phyloP scores from a whole-genome alignment of 92 coral and sea anemone species.

The Palythoa heliodiscus region DNA sequence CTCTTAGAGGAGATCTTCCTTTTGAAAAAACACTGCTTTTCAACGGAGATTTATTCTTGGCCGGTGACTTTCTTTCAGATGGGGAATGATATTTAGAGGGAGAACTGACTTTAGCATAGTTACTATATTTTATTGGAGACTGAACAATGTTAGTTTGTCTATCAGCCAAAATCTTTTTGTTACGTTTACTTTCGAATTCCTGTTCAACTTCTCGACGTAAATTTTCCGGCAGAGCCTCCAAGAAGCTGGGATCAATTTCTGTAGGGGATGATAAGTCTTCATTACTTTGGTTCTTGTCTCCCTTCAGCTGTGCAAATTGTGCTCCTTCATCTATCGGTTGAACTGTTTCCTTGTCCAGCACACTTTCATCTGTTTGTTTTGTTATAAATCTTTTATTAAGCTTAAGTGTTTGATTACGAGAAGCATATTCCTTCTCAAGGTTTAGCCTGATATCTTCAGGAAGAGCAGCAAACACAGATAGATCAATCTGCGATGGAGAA shows the following conservation, averaged over 20 bases:
- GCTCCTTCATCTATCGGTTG: not conserved
- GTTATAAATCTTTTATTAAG: not conserved
- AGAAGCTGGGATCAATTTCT: constrained; percentile 70
- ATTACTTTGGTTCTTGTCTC: not conserved
- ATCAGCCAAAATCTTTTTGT: not conserved
- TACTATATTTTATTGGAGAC: not conserved
- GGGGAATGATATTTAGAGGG: constrained; percentile 25
- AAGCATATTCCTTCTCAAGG: constrained; percentile 78
- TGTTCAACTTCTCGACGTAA: constrained; percentile 70
- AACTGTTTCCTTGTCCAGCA: not conserved
- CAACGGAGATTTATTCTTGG: constrained; percentile 14
- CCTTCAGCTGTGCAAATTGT: not conserved
- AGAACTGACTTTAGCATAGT: not conserved
- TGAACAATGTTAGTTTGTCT: not conserved
- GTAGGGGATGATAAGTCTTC: constrained; percentile 50
- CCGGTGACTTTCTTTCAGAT: constrained; percentile 6
- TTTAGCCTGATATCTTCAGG: constrained; percentile 80
- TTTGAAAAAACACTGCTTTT: constrained; percentile 8
- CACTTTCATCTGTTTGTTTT: not conserved
- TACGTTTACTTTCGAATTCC: constrained; percentile 55
- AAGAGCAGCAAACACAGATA: constrained; percentile 77
- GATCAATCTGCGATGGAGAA: constrained; percentile 91
- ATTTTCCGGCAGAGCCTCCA: constrained; percentile 75
- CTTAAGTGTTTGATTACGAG: constrained; percentile 59
- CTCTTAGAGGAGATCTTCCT: constrained; percentile 2